A percentile compares a stretch with the other conserved stretches of the same genome.
Conservation (phyloP, 2,797 vertebrate genomes). For the Coccyzus lansbergi region DNA sequence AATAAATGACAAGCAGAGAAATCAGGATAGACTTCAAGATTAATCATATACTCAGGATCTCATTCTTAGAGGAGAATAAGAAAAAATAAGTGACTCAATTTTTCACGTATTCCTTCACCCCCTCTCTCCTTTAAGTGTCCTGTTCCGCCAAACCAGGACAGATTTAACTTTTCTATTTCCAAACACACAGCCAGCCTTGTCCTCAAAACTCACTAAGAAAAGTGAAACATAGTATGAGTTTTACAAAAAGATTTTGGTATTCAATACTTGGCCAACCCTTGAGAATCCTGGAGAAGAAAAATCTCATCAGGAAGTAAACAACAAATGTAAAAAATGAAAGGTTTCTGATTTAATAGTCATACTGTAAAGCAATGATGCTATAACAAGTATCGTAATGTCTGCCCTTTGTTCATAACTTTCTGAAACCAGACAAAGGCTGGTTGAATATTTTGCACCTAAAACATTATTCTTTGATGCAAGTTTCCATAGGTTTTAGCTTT, state of each 20-base stretch:
- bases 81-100: not conserved
- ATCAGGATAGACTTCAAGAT: not conserved
- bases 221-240: rapidly evolving
- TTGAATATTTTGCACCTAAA: not conserved
- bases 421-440: not conserved
- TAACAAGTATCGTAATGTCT: not conserved
- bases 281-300: not conserved
- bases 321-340: not conserved
- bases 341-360: not conserved
- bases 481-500: not conserved
- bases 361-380: not conserved
- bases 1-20: not conserved
- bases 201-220: not conserved
- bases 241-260: not conserved
- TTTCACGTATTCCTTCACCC: not conserved
- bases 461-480: not conserved
- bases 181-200: not conserved
- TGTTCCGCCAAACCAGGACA: not conserved
- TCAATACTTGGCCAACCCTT: not conserved
- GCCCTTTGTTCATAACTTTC: not conserved
- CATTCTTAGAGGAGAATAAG: not conserved
- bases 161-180: not conserved
- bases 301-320: not conserved
- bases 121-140: not conserved
- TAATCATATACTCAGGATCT: not conserved